Percentiles rank a stretch among this genome's conserved stretches.
Conservation (phyloP, 2,888 invertebrate genomes). For the Choreutis nemorana region DNA sequence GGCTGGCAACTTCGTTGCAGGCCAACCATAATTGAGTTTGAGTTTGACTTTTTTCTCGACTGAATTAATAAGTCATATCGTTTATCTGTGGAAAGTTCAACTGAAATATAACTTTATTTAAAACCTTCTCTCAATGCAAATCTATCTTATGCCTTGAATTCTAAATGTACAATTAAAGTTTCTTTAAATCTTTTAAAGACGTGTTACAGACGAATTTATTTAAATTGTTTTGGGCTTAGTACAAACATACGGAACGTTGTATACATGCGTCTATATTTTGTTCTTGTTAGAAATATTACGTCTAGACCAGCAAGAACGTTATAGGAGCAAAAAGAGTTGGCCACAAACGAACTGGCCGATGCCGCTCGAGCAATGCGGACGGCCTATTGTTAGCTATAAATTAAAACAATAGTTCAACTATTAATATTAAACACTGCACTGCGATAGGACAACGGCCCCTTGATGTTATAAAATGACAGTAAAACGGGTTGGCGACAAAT, state of each 20-base stretch:
- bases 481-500: too few species aligned
- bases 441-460: too few species aligned
- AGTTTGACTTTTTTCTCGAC: conserved; percentile 15
- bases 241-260: background rate
- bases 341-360: conserved; percentile 2
- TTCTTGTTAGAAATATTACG: conserved; percentile 47
- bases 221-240: background rate
- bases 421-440: too few species aligned
- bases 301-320: conserved; percentile 57
- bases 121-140: too few species aligned
- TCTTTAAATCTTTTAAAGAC: too few species aligned
- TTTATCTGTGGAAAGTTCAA: too few species aligned
- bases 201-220: background rate
- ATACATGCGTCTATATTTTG: conserved; percentile 27
- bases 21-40: conserved; percentile 16
- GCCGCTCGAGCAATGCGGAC: conserved; percentile 11
- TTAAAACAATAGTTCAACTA: too few species aligned
- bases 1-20: conserved; percentile 16
- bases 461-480: too few species aligned
- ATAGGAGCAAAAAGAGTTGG: conserved; percentile 45
- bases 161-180: too few species aligned
- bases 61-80: too few species aligned
- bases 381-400: conserved; percentile 62
- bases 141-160: too few species aligned
- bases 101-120: too few species aligned